phyloP scores from a whole-genome alignment of 2,113 vertebrate species.

The Brienomyrus longianalis region DNA sequence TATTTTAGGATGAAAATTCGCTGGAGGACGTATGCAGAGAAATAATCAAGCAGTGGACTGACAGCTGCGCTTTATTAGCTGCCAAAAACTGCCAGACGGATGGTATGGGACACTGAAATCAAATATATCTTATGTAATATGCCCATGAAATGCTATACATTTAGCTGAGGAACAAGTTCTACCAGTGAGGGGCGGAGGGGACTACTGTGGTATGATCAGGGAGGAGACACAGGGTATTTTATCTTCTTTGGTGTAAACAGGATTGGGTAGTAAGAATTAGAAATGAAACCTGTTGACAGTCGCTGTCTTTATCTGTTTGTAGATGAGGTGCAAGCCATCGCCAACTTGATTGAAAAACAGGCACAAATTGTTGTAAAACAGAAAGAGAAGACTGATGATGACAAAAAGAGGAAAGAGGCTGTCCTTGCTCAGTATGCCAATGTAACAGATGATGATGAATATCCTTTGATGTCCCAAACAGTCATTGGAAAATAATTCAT shows the following conservation, averaged over 20 bases:
- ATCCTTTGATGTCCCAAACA: constrained; percentile 69
- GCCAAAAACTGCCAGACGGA: constrained; percentile 49
- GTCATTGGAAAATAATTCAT: not conserved
- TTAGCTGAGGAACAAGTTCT: not conserved
- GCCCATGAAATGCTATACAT: not conserved
- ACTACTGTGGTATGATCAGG: not conserved
- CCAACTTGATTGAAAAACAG: constrained; percentile 93
- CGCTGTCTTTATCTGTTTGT: not conserved
- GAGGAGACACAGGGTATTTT: not conserved
- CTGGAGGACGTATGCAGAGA: constrained; percentile 76
- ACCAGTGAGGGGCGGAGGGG: not conserved
- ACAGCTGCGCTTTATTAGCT: constrained; percentile 48
- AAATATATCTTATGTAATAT: not conserved
- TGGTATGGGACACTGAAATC: constrained; percentile 34
- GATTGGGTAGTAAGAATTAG: not conserved
- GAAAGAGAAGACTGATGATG: constrained; percentile 72
- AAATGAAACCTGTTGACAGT: not conserved
- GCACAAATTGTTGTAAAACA: constrained; percentile 92
- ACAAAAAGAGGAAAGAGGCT: constrained; percentile 81
- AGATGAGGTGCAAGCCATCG: constrained; percentile 85
- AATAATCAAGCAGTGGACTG: constrained; percentile 81
- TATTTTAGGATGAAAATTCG: constrained; percentile 76
- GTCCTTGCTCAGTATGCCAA: constrained; percentile 91
- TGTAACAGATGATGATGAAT: constrained; percentile 89
- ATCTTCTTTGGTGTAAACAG: not conserved